Base-by-base conservation (phyloP, 2,888 invertebrate species). In the Rhyacophila evoluta region DNA sequence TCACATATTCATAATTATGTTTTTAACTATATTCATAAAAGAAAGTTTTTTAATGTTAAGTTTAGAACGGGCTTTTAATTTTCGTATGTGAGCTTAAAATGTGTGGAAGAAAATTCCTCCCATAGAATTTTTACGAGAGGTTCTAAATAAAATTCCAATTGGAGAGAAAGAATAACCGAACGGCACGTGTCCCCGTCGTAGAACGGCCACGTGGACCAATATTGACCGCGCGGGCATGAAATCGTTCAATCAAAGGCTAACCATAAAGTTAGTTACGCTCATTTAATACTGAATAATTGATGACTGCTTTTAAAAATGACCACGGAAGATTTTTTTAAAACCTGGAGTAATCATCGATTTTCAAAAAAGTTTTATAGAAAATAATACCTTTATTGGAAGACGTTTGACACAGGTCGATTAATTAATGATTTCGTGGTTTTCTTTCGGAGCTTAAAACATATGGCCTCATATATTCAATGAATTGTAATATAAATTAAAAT, bases 71-170 rank as follows among this genome's bases (percentile, higher is more conserved):
- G 55, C 55, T 25, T 55, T 55, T 25, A 19, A 19, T 55, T 55
- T 15, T 39, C 55, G 2, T 55, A 25, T 55, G 55, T 41, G 41
- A 41, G 4, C 19, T 15, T 41, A 38, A 38, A 38, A n/a, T 12
- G 8, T n/a, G 1, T 15, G 10, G 10, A 2, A 55, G 10, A 19
- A 55, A 55, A 55, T 55, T 55, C 55, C 10, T 19, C 6, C 8
- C 10, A 8, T 5, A 55, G 55, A 55, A 55, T 55, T 55, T 55
- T 55, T 55, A 55, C 55, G 55, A 55, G 19, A 25, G 25, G 10
- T 25, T n/a, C 19, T 55, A 55, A 55, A 55, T 55, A 55, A 55
- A 55, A 55, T 55, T 55, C 55, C 19, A 55, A 55, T 55, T 55
- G 55, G 55, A 55, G 55, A 55, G 55, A 25, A 25, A 55, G 25